Evolutionary conservation across 1,140 invertebrate genomes (phyloP).

Genomic region (Palaemon carinicauda): DNA sequence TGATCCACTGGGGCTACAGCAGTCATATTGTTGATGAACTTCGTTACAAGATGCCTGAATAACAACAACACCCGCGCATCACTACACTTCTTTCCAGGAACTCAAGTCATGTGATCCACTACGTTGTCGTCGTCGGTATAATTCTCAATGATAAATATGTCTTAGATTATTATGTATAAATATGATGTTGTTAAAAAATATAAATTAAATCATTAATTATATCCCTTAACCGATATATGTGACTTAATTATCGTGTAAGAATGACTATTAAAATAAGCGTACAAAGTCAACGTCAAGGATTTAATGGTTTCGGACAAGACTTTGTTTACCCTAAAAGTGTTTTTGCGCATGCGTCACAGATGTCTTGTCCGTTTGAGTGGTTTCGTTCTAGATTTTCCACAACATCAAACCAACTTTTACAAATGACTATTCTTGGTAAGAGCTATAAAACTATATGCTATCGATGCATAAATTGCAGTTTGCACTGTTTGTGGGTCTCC

Average conservation of each 20-base stretch:
- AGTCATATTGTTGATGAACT: slow-evolving; percentile 32
- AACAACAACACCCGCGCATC: slow-evolving; percentile 22
- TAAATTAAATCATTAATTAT: neutral
- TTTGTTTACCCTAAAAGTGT: slow-evolving; percentile 35
- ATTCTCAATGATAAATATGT: neutral
- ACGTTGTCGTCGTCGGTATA: neutral
- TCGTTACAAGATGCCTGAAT: neutral
- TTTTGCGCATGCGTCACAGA: neutral
- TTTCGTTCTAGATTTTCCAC: neutral
- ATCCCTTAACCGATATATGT: neutral
- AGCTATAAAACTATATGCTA: too few species aligned
- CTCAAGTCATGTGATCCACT: slow-evolving; percentile 39
- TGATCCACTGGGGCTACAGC: slow-evolving; percentile 52
- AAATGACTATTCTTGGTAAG: neutral
- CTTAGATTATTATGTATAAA: neutral
- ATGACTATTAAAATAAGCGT: neutral
- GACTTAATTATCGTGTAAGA: neutral
- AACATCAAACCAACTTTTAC: neutral
- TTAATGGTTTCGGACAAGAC: neutral
- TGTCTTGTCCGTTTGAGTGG: neutral
- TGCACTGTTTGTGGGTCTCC: too few species aligned
- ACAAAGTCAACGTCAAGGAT: neutral
- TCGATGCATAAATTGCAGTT: too few species aligned
- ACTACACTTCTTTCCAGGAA: slow-evolving; percentile 45
- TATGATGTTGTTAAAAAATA: too few species aligned